Conservation (phyloP, 2,113 vertebrate genomes). For the Gorsachius goisagi region DNA sequence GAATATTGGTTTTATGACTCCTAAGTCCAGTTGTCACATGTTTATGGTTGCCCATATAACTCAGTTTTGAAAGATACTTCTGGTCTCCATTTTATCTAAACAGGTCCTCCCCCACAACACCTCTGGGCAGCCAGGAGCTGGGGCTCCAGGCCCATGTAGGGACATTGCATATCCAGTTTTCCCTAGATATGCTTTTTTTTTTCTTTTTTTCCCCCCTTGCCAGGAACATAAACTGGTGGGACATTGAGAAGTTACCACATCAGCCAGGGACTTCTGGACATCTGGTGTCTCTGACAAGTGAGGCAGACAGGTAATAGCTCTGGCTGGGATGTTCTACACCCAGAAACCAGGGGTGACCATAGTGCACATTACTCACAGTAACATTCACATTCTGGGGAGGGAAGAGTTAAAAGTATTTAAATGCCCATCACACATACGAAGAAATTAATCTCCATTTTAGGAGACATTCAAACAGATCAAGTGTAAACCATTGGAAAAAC, state of each 20-base stretch:
- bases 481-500: neutral
- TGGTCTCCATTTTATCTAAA: neutral
- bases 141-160: neutral
- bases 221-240: neutral
- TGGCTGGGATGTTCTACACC: neutral
- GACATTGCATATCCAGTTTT: neutral
- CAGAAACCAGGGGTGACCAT: neutral
- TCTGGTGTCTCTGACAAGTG: neutral
- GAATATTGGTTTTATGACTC: slow-evolving; percentile 27
- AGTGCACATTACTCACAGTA: neutral
- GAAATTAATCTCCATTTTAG: neutral
- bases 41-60: neutral
- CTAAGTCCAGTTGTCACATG: neutral
- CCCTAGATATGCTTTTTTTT: neutral
- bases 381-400: neutral
- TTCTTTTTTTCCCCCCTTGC: neutral
- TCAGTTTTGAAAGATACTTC: neutral
- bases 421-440: neutral
- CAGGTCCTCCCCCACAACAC: neutral
- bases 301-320: neutral
- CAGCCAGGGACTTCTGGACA: neutral
- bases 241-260: neutral
- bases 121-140: neutral
- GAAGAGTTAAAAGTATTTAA: neutral
- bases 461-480: neutral